Evolutionary conservation across 2,888 invertebrate species (phyloP).

Genomic region (Steinernema scapterisci): DNA sequence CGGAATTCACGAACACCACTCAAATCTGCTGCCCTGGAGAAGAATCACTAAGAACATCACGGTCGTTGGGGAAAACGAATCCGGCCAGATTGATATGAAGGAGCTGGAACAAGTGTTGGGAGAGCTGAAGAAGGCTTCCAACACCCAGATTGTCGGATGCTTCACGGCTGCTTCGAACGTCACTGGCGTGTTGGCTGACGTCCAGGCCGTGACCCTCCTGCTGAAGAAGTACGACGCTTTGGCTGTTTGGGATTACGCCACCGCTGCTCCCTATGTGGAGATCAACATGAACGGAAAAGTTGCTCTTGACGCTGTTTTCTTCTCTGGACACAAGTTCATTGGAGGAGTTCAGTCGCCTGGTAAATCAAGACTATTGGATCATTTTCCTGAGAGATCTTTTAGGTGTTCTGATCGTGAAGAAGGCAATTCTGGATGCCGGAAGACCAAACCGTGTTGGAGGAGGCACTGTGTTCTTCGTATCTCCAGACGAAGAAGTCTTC

Average conservation of each 20-base stretch:
- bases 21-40: conserved; percentile 81
- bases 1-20: conserved; percentile 75
- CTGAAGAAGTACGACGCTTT: conserved; percentile 82
- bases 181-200: conserved; percentile 85
- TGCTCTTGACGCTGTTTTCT: conserved; percentile 85
- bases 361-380: conserved; percentile 39
- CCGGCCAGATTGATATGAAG: neutral
- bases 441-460: conserved; percentile 72
- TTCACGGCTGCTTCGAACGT: conserved; percentile 85
- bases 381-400: conserved; percentile 41
- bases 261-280: conserved; percentile 79
- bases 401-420: conserved; percentile 76
- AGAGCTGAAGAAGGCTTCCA: conserved; percentile 23
- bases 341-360: conserved; percentile 87
- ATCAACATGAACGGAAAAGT: conserved; percentile 85
- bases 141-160: conserved; percentile 79
- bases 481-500: conserved; percentile 70
- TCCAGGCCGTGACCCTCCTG: conserved; percentile 80
- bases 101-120: conserved; percentile 35
- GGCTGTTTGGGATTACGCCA: conserved; percentile 87
- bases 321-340: conserved; percentile 86
- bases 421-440: conserved; percentile 72
- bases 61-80: neutral
- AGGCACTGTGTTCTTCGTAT: conserved; percentile 73
- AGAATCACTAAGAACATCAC: conserved; percentile 73